Evolutionary conservation across 2,797 vertebrate species (phyloP), one percentile per base, ranked within the genome.

Genomic region (Anolis apletophallus): DNA sequence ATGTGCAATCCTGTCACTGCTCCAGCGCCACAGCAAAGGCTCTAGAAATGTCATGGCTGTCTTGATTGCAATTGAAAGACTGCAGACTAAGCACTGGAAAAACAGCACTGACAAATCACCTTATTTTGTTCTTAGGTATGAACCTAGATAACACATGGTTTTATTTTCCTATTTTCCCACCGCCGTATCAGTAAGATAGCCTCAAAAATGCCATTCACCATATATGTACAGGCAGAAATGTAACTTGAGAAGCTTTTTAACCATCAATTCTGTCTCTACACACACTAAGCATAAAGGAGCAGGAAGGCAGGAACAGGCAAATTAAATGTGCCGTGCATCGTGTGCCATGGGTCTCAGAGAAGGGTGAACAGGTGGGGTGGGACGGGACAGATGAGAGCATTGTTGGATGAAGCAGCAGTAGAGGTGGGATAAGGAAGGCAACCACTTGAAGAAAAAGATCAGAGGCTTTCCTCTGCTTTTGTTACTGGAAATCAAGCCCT

Each of bases 401-500:
- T 54, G 52, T 57, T 83, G 36, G 67, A 77, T 34, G 10, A 71
- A 74, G 6, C 21, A 34, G 11, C 23, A 54, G 78, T 59, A 54
- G 67, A 71, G 64, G 17, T 59, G 34, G 36, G 29, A 9, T 54
- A 59, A 79, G 54, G n/a, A 26, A 55, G 29, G 67, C 19, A 46
- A 87, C 23, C n/a, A 10, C 50, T 76, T 76, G 50, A 59, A 57
- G 34, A 36, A 71, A 57, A 71, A 23, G 55, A 16, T 23, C 46
- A 73, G 36, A 34, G 64, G 68, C 7, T 59, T 61, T 59, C 36
- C 52, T 72, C 54, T 72, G 67, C 29, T 23, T 19, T n/a, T 32
- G 71, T 80, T 80, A 50, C 52, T 50, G 69, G 68, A 80, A 85
- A 85, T 73, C 14, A 19, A 85, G 67, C 40, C 68, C 69, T 73